Evolutionary conservation across 2,113 vertebrate species (phyloP).

Genomic region (Cochlearius cochlearius): DNA sequence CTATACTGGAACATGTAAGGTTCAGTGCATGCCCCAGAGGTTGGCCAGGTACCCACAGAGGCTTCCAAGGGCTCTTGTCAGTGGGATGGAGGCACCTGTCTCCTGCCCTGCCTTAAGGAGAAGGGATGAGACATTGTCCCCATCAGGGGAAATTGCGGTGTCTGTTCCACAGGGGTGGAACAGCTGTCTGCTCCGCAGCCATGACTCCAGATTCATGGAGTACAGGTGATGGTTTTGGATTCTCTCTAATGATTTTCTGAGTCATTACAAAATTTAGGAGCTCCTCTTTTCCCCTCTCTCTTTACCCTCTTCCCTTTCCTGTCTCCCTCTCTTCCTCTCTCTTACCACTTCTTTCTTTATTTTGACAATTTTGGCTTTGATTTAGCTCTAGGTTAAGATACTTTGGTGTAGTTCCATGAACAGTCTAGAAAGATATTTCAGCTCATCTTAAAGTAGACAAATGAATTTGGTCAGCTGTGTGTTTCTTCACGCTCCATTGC

Average conservation of each 20-base stretch:
- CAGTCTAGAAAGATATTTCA: background rate
- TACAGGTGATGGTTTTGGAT: background rate
- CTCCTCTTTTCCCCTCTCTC: background rate
- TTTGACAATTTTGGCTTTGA: background rate
- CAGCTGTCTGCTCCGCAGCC: background rate
- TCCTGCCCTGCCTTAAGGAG: background rate
- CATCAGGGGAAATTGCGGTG: background rate
- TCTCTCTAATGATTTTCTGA: background rate
- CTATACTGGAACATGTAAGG: background rate
- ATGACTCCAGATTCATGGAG: background rate
- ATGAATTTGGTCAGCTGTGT: background rate
- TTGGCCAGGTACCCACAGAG: background rate
- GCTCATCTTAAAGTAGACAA: background rate
- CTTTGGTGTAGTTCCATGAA: background rate
- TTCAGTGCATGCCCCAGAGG: background rate
- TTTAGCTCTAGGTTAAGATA: background rate
- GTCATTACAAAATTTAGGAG: background rate
- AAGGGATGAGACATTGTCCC: background rate
- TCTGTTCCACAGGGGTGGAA: background rate
- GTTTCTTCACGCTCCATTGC: background rate
- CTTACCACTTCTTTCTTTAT: background rate
- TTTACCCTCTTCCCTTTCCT: background rate
- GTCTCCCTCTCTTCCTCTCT: background rate
- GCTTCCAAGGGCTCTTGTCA: background rate
- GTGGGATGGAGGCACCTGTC: background rate